phyloP scores from a whole-genome alignment of 1,140 invertebrate genomes.

The Augochlora pura region DNA sequence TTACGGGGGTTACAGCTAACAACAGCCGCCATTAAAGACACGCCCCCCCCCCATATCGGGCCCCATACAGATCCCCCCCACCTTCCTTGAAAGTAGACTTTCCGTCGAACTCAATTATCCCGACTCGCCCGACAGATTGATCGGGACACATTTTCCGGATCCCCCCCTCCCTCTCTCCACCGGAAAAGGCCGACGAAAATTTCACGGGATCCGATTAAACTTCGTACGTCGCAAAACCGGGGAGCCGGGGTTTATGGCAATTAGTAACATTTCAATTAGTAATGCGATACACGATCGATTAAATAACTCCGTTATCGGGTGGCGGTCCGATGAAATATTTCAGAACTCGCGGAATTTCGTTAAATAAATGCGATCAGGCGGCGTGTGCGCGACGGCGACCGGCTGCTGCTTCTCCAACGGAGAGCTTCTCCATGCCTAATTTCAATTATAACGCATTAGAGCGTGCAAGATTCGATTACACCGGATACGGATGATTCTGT shows the following conservation, averaged over 20 bases:
- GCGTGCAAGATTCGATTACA: constrained; percentile 34
- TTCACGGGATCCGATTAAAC: constrained; percentile 67
- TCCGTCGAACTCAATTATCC: constrained; percentile 67
- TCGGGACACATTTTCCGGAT: constrained; percentile 49
- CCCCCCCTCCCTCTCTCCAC: too few relatives aligned
- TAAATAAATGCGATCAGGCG: constrained; percentile 37
- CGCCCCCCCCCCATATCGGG: constrained; percentile 41
- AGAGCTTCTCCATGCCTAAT: not conserved
- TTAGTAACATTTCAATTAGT: constrained; percentile 62
- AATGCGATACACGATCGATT: constrained; percentile 51
- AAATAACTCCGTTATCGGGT: constrained; percentile 44
- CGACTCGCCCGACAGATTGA: constrained; percentile 61
- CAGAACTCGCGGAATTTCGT: constrained; percentile 40
- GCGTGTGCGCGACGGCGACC: too few relatives aligned
- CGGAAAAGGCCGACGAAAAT: constrained; percentile 64
- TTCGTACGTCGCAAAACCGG: constrained; percentile 44
- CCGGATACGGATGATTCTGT: not conserved
- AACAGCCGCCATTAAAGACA: constrained; percentile 60
- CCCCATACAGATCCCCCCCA: too few relatives aligned
- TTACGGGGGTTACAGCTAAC: constrained; percentile 58
- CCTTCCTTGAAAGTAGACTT: constrained; percentile 55
- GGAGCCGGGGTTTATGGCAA: constrained; percentile 30
- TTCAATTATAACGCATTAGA: constrained; percentile 6
- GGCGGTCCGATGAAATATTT: constrained; percentile 28
- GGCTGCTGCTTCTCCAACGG: constrained; percentile 1